Base-by-base conservation (phyloP, 2,113 vertebrate species). In the Ceyx margarethae region DNA sequence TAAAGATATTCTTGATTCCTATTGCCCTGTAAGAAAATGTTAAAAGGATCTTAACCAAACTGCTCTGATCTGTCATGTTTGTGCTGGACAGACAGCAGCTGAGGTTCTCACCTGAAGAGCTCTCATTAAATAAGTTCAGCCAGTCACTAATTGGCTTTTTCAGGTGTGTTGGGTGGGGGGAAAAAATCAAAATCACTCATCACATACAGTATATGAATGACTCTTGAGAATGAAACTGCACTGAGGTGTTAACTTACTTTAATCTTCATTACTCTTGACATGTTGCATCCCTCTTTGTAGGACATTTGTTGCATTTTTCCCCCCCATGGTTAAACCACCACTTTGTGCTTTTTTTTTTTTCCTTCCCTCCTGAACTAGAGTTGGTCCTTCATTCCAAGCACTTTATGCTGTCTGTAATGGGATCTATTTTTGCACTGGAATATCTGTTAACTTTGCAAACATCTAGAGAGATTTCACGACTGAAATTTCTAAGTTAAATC, bases 361-460 rank as follows among this genome's bases (percentile, higher is more conserved):
- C 92, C 71, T 95, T 85, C 67, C 83, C 68, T 73, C 57, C 46
- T 91, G 86, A 96, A 94, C 94, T 92, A 91, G 80, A 94, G 94
- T 97, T 94, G 95, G 95, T 97, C 96, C 96, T 98, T 97, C 87
- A 98, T 97, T 98, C 98, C 97, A 98, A 98, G 98, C 98, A 99
- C 98, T 99, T 99, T 98, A 98, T 95, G 97, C 98, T 97, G 85
- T 98, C 96, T 98, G 97, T 97, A 96, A 98, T 98, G 95, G 95
- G 96, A 98, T 98, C 96, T 98, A 96, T 98, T 98, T 98, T 98
- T 98, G 98, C 98, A 98, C 98, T 99, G 98, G 98, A 98, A 97
- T 98, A 97, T 96, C 97, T 97, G 95, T 98, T 97, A 98, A 97
- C 92, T 96, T 94, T 95, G 96, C 97, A 98, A 98, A 97, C 97